phyloP scores from a whole-genome alignment of 2,113 vertebrate genomes.

The Puffinus mauretanicus region DNA sequence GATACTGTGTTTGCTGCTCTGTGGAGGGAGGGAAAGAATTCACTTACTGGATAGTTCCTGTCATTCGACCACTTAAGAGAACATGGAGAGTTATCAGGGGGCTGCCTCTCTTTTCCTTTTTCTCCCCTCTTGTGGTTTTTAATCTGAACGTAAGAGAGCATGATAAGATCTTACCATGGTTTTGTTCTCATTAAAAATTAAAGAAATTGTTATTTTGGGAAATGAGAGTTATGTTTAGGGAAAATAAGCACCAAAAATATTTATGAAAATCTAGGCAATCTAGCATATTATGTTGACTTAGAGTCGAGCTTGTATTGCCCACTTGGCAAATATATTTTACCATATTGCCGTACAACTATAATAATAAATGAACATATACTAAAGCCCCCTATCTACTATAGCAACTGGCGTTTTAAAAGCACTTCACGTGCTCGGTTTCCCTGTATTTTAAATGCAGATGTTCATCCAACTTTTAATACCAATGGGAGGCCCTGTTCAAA shows the following conservation, averaged over 20 bases:
- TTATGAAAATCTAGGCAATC: constrained; percentile 69
- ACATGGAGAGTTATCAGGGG: constrained; percentile 10
- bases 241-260: constrained; percentile 65
- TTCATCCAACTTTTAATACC: constrained; percentile 72
- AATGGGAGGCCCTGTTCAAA: constrained; percentile 64
- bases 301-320: constrained; percentile 44
- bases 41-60: constrained; percentile 20
- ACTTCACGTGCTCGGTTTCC: constrained; percentile 36
- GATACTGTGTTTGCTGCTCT: constrained; percentile 29
- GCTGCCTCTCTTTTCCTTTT: constrained; percentile 3
- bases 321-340: constrained; percentile 70
- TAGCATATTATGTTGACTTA: constrained; percentile 66
- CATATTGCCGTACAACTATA: constrained; percentile 38
- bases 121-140: constrained; percentile 58
- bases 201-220: constrained; percentile 67
- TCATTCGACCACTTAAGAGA: constrained; percentile 32
- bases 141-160: constrained; percentile 56
- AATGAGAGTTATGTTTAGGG: constrained; percentile 64
- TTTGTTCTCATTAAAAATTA: constrained; percentile 74
- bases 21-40: constrained; percentile 29
- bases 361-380: constrained; percentile 52
- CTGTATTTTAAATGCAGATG: constrained; percentile 70
- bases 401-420: constrained; percentile 51
- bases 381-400: constrained; percentile 22
- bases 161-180: constrained; percentile 46